Evolutionary conservation across 2,888 invertebrate species (phyloP).

Genomic region (Suillia variegata): DNA sequence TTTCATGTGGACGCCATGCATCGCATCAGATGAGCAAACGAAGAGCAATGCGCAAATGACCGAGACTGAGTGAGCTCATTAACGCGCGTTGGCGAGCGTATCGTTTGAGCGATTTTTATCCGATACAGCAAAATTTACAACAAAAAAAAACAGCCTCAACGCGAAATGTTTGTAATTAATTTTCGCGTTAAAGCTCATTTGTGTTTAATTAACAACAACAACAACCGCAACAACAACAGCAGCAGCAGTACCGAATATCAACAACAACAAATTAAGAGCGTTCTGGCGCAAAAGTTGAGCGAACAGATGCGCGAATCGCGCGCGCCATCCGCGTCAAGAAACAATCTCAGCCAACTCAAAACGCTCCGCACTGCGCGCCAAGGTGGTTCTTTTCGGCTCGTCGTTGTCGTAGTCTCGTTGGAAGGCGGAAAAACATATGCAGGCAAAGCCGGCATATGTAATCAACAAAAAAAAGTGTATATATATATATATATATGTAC

Average conservation of each 20-base stretch:
- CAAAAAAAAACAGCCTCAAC: no score
- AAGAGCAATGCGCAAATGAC: neutral
- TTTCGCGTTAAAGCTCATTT: conserved; percentile 37
- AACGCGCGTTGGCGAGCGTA: no score
- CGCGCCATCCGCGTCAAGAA: neutral
- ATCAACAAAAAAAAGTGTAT: no score
- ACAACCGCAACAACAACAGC: conserved; percentile 30
- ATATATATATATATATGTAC: no score
- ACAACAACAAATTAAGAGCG: no score
- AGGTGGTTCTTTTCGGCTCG: neutral
- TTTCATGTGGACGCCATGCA: no score
- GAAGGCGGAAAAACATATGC: neutral
- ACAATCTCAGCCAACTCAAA: neutral
- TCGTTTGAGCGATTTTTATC: neutral
- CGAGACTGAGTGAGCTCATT: no score
- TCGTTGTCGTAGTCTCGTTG: neutral
- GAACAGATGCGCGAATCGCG: neutral
- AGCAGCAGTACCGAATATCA: neutral
- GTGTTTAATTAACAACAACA: conserved; percentile 31
- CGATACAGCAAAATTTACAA: no score
- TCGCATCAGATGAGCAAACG: no score
- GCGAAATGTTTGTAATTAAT: conserved; percentile 48
- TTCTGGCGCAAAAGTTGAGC: neutral
- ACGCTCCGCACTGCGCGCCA: neutral
- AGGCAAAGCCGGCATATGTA: neutral